Percentiles rank a stretch among this genome's conserved stretches.
These are phyloP conservation scores for Atlantisia rogersi DNA, from an alignment of 2,113 vertebrate species.

Conservation along the genomic window DNA sequence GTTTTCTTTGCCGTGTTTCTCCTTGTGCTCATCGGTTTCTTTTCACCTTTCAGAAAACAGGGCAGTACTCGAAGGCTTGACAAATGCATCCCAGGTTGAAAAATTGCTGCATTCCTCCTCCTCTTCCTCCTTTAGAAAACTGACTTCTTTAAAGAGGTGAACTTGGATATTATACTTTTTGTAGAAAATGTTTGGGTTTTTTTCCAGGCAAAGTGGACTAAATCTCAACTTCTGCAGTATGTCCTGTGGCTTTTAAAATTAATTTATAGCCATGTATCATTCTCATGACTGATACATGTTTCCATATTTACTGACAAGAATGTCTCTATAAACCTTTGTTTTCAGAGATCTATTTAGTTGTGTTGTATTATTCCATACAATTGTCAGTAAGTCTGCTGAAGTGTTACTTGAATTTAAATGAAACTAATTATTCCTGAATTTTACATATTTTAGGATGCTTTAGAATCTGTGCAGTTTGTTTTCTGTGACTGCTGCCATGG, in stretches of 20 bases:
- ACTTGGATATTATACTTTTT: background rate
- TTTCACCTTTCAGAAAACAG: conserved; percentile 63
- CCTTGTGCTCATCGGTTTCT: background rate
- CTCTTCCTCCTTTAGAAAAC: conserved; percentile 83
- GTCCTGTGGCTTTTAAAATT: background rate
- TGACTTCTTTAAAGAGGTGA: conserved; percentile 89
- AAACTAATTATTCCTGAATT: background rate
- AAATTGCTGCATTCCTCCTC: conserved; percentile 78
- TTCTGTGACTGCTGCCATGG: background rate
- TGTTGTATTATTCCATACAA: background rate
- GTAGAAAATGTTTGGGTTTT: background rate
- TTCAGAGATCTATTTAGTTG: background rate
- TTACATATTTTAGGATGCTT: background rate
- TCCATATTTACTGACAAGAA: background rate
- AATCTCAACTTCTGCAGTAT: background rate
- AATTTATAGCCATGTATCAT: background rate
- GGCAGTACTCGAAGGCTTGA: conserved; percentile 76
- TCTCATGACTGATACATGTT: background rate
- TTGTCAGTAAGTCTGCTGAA: background rate
- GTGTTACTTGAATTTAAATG: background rate
- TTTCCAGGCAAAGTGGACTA: background rate
- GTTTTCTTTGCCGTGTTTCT: background rate
- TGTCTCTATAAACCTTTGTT: background rate
- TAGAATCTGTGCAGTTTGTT: background rate
- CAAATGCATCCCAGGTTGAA: conserved; percentile 89